Evolutionary conservation across 2,113 vertebrate genomes (phyloP), one percentile per base, ranked within the genome.

Genomic region (Hylia prasina): DNA sequence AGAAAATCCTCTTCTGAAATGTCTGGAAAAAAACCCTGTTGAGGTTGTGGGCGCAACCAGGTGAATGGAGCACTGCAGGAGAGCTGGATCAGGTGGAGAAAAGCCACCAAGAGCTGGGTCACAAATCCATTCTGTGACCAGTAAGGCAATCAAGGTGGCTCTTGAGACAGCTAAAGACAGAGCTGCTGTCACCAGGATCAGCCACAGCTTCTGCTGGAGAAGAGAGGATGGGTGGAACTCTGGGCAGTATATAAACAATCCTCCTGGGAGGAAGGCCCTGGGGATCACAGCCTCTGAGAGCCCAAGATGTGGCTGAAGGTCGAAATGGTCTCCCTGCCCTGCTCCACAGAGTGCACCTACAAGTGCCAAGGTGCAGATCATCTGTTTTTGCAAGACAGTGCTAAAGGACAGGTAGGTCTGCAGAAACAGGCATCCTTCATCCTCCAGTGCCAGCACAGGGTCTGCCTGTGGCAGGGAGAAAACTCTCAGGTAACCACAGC

Each of bases 21-120:
- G 6, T 40, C 25, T 42, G 56, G n/a, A 1, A 81, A 45, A 30
- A 39, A 4, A 0, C 0, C 8, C 2, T 2, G 0, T 40, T 37
- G 22, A 45, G 14, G 24, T 31, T 82, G 23, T 60, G 17, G 12
- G 15, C 56, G 40, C 17, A 56, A 8, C 6, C 2, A 3, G 47
- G 23, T 37, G 31, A 79, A 82, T 0, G 0, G 12, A 37, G 23
- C 28, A 51, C 37, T 65, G 42, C 64, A 78, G 72, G 73, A 33
- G 22, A 80, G 22, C 16, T 44, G 53, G 27, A 28, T 58, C 40
- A 79, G 47, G 22, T n/a, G 66, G 17, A 80, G 31, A 72, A 88
- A 48, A 54, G n/a, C 31, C 57, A 69, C 19, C 33, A 78, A 54
- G 50, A 42, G 9, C 51, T 58, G 40, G n/a, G 40, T 66, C 25